Evolutionary conservation across 35 echinoderm and acorn worm genomes (phyloP).

Genomic region (Heliocidaris erythrogramma): DNA sequence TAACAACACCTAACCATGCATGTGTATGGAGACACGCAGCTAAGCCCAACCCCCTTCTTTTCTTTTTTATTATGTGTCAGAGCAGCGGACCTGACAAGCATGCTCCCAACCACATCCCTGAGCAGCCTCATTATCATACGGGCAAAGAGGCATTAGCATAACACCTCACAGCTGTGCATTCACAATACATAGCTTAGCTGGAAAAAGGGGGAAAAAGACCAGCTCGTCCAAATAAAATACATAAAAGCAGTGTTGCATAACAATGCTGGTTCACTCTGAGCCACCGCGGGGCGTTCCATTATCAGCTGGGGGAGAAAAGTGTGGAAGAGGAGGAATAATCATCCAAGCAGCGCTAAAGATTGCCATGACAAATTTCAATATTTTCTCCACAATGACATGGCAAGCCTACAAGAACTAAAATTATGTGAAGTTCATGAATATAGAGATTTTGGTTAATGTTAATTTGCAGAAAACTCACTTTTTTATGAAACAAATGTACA

Average conservation of each 20-base stretch:
- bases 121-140: slow-evolving; percentile 44
- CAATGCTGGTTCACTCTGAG: not conserved
- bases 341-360: not conserved
- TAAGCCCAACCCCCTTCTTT: slow-evolving; percentile 38
- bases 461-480: too few species aligned
- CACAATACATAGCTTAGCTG: slow-evolving; percentile 24
- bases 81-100: slow-evolving; percentile 7
- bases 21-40: not conserved
- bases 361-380: not conserved
- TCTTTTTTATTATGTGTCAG: slow-evolving; percentile 13
- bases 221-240: not conserved
- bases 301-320: not conserved
- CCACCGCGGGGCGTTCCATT: not conserved
- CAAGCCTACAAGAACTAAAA: not conserved
- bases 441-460: not conserved
- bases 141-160: slow-evolving; percentile 43
- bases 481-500: too few species aligned
- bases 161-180: slow-evolving; percentile 42
- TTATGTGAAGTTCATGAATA: not conserved
- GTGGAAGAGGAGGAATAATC: not conserved
- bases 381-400: not conserved
- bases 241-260: slow-evolving; percentile 37
- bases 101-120: not conserved
- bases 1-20: slow-evolving; percentile 28
- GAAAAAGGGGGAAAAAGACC: not conserved